A percentile compares a stretch with the other conserved stretches of the same genome.
Evolutionary conservation across 2,797 vertebrate species (phyloP).

Genomic region (Gymnothorax reevesii): DNA sequence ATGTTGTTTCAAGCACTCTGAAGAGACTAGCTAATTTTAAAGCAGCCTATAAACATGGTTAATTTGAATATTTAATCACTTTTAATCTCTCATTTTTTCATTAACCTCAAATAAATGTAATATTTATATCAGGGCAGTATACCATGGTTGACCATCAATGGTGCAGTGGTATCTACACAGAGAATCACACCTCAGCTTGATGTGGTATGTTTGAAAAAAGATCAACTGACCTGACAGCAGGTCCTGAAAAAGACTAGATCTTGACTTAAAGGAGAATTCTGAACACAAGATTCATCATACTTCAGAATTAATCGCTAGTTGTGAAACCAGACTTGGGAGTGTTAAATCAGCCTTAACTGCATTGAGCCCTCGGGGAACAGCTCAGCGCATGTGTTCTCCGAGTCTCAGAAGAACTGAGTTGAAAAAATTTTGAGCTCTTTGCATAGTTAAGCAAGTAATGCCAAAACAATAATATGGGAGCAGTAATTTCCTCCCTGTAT

Average conservation of each 20-base stretch:
- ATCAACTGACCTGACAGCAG: neutral
- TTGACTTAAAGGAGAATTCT: too few species aligned
- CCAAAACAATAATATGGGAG: neutral
- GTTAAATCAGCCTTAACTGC: neutral
- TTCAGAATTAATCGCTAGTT: too few species aligned
- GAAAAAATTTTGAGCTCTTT: neutral
- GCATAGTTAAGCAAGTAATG: neutral
- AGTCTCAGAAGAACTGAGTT: neutral
- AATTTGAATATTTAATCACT: neutral
- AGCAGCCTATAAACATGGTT: neutral
- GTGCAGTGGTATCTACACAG: neutral
- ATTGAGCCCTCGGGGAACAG: neutral
- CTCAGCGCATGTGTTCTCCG: neutral
- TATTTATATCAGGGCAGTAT: neutral
- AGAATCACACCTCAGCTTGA: neutral
- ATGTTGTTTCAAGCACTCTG: neutral
- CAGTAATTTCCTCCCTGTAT: neutral
- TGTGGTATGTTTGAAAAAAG: neutral
- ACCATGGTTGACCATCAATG: neutral
- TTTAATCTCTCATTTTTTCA: neutral
- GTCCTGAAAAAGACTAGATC: too few species aligned
- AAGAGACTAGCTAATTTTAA: neutral
- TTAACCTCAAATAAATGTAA: neutral
- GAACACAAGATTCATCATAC: too few species aligned
- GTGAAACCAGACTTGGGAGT: neutral